Base-by-base conservation (phyloP, 2,888 invertebrate species). In the Atrina japonica region DNA sequence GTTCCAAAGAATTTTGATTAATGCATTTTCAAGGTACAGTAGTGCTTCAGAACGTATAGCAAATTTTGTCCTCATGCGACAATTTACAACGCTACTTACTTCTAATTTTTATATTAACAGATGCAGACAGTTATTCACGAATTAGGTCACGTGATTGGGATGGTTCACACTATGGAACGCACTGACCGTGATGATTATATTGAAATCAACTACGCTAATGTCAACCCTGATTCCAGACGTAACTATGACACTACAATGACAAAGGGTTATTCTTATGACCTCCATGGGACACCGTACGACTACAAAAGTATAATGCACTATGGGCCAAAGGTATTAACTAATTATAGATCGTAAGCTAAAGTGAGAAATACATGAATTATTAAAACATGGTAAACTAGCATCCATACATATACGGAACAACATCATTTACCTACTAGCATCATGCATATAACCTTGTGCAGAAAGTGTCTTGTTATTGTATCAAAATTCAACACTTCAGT, bases 281-380 rank as follows among this genome's bases (percentile, higher is more conserved):
- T 66, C 0, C 65, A 71, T 30, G 49, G 50, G 1, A 75, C 75
- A 1, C 71, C 75, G 2, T 83, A 80, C 63, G 82, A 83, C 53
- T 83, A 81, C 49, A 81, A 73, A 49, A 80, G 80, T 45, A 73
- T 83, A 7, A 83, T 83, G 82, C 81, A 81, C 29, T 83, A 83
- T 63, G 75, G 71, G 49, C 63, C 73, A 35, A 75, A 71, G 65
- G 82, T 81, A 72, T 41, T 16, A n/a, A n/a, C n/a, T n/a, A n/a
- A n/a, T n/a, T n/a, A n/a, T 40, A 53, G 47, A 29, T 7, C 6
- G 7, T 27, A 21, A n/a, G n/a, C n/a, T n/a, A n/a, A n/a, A n/a
- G n/a, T n/a, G n/a, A n/a, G n/a, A n/a, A n/a, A n/a, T n/a, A n/a
- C n/a, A n/a, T n/a, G n/a, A n/a, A n/a, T n/a, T n/a, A n/a, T n/a